Evolutionary conservation across 1,140 invertebrate species (phyloP).

Genomic region (Caenorhabditis remanei): DNA sequence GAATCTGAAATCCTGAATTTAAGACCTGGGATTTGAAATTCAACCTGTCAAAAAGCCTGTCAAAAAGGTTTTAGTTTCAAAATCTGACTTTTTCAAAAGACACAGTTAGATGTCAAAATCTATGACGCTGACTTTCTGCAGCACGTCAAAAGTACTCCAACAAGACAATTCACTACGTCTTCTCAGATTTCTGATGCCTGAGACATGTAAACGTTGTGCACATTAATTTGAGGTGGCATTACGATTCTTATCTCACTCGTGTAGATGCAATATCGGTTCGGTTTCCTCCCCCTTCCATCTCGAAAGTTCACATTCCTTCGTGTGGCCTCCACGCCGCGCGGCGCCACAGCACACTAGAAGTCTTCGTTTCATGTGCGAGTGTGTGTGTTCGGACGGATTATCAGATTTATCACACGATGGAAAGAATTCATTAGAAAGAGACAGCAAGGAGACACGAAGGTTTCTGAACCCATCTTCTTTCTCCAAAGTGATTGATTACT

Average conservation of each 20-base stretch:
- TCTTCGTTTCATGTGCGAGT: background rate
- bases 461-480: no score
- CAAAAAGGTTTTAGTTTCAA: no score
- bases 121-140: no score
- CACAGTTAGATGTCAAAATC: no score
- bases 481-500: background rate
- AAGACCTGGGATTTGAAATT: no score
- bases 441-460: background rate
- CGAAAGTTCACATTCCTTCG: slow-evolving; percentile 11
- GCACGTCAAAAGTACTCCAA: no score
- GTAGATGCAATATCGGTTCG: background rate
- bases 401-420: slow-evolving; percentile 10
- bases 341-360: background rate
- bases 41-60: no score
- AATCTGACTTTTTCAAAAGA: no score
- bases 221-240: background rate
- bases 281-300: background rate
- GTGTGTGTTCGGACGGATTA: background rate
- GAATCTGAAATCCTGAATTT: no score
- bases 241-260: background rate
- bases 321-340: background rate
- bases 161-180: no score
- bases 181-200: no score
- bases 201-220: no score
- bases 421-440: background rate